Evolutionary conservation across 2,797 vertebrate genomes (phyloP), one percentile per base, ranked within the genome.

Genomic region (Thripadectes ignobilis): DNA sequence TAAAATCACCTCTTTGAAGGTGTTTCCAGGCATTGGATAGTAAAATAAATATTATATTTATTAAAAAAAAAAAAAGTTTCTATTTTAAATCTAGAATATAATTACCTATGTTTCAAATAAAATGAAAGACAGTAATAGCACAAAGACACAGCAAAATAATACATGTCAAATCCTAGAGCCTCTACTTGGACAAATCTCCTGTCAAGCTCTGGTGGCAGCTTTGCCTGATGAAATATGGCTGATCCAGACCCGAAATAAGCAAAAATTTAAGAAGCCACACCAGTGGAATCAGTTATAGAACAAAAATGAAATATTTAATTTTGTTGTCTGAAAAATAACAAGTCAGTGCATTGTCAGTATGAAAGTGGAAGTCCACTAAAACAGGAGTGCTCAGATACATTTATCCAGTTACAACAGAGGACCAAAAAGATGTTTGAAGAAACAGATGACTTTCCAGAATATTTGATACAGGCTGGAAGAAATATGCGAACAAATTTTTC

Each of bases 1-100:
- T 81, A 92, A 96, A 97, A 94, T 96, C 92, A 96, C 93, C 93
- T 97, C 93, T 97, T 96, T 91, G 91, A 96, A 97, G 95, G 94
- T 97, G 92, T 96, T 97, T 95, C 71, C 95, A 96, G 92, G 45
- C 57, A 27, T 85, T 91, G 91, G 61, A 89, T 46, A 91, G 85
- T 73, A 95, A 95, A 91, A 93, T 34, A 96, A 96, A 95, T 95
- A 86, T 85, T 93, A 94, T 88, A 74, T 94, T 94, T 94, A 63
- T 76, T 9, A 38, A 81, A 41, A 71, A 55, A 88, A 78, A n/a
- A 43, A 21, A 45, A 49, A 75, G 9, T 57, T 78, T 41, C 55
- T 96, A 51, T 76, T 96, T 96, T 92, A 82, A 86, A 95, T 92
- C 57, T 96, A 75, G 85, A 97, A 92, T 93, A 81, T 95, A 95